Conservation (phyloP, 1,140 invertebrate genomes). For the Papilio helenus region DNA sequence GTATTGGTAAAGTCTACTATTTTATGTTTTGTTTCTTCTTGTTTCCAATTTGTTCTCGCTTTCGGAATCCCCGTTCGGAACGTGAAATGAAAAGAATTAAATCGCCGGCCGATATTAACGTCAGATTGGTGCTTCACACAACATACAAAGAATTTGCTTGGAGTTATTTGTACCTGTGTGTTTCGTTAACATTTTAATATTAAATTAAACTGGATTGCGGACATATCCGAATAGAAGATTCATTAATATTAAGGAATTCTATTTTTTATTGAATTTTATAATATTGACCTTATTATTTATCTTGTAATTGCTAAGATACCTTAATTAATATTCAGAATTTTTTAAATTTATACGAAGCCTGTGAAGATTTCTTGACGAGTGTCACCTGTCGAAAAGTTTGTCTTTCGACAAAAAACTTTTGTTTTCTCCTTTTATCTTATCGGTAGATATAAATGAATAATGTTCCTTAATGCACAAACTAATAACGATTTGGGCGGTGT, state of each 20-base stretch:
- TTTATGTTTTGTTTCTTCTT: slow-evolving; percentile 39
- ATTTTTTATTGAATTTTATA: no score
- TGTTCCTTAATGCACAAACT: slow-evolving; percentile 17
- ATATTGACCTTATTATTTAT: no score
- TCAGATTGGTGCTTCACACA: slow-evolving; percentile 4
- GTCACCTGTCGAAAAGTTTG: slow-evolving; percentile 31
- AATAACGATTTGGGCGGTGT: slow-evolving; percentile 9
- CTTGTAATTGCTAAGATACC: no score
- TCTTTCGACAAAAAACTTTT: background rate
- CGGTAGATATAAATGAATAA: slow-evolving; percentile 24
- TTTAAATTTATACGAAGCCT: background rate
- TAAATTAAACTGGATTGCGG: background rate
- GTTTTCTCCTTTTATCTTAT: background rate
- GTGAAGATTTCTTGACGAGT: background rate
- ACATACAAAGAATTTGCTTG: background rate
- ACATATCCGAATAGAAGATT: no score
- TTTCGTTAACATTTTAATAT: background rate
- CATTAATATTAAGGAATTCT: no score
- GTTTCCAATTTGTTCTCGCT: slow-evolving; percentile 39
- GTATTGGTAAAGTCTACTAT: slow-evolving; percentile 32
- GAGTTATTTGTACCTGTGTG: background rate
- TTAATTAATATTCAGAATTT: no score
- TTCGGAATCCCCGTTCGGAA: slow-evolving; percentile 24
- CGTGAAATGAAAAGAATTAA: slow-evolving; percentile 37
- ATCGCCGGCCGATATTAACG: slow-evolving; percentile 26